Evolutionary conservation across 2,797 vertebrate genomes (phyloP).

Genomic region (Synanceia verrucosa): DNA sequence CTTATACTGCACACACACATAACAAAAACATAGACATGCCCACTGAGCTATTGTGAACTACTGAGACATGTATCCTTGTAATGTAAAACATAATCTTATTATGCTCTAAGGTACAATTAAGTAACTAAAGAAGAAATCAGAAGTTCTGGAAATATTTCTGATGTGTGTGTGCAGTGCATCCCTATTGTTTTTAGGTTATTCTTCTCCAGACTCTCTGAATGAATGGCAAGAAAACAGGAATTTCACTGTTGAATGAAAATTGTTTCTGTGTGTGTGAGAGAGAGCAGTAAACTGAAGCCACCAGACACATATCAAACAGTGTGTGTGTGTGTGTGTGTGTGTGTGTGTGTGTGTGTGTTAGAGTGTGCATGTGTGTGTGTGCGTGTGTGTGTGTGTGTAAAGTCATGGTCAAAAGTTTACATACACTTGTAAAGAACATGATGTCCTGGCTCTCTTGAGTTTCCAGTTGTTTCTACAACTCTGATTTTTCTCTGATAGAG

Average conservation of each 20-base stretch:
- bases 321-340: neutral
- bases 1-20: conserved; percentile 49
- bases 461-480: no score
- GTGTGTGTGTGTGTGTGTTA: neutral
- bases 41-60: neutral
- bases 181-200: conserved; percentile 57
- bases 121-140: neutral
- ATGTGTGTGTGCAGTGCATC: neutral
- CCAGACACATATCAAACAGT: conserved; percentile 27
- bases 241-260: conserved; percentile 53
- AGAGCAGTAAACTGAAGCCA: conserved; percentile 11
- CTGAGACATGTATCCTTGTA: neutral
- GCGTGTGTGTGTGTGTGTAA: no score
- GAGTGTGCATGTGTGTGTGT: neutral
- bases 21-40: conserved; percentile 36
- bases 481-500: no score
- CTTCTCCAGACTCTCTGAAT: conserved; percentile 58
- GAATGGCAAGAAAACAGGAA: conserved; percentile 72
- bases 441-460: no score
- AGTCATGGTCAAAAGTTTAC: no score
- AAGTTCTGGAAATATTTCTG: neutral
- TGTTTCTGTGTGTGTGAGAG: conserved; percentile 38
- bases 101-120: neutral
- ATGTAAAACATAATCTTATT: neutral
- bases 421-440: no score